These are phyloP conservation scores for Noctua janthina DNA, from an alignment of 2,888 invertebrate genomes.

Conservation along the genomic window DNA sequence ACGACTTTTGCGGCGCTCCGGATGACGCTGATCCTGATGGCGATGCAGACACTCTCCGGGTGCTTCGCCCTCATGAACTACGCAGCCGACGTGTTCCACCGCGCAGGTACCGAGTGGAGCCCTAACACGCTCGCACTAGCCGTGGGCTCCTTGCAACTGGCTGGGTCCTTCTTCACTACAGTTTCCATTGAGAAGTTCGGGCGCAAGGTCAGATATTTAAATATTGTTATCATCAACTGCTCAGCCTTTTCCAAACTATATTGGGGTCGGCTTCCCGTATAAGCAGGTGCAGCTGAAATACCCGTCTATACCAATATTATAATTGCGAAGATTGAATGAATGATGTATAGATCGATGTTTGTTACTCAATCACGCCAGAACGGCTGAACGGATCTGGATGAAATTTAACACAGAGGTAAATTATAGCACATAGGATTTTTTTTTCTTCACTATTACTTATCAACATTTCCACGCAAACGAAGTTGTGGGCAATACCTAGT, in stretches of 20 bases:
- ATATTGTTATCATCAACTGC: neutral
- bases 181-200: conserved; percentile 83
- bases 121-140: conserved; percentile 80
- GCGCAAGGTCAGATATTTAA: conserved; percentile 75
- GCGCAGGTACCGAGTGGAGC: conserved; percentile 89
- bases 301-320: no score
- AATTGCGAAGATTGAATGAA: no score
- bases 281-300: neutral
- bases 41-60: conserved; percentile 83
- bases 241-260: neutral
- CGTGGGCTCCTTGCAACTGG: conserved; percentile 79
- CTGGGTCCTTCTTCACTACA: conserved; percentile 81
- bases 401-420: no score
- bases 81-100: conserved; percentile 82
- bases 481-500: neutral
- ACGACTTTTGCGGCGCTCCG: conserved; percentile 80
- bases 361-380: no score
- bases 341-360: no score
- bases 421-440: no score
- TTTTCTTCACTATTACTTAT: no score
- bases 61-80: conserved; percentile 86
- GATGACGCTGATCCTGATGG: conserved; percentile 79
- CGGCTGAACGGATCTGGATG: no score
- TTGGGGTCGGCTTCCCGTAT: neutral
- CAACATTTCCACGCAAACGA: no score